phyloP scores from a whole-genome alignment of 2,888 invertebrate genomes.

The Plagodis dolabraria region DNA sequence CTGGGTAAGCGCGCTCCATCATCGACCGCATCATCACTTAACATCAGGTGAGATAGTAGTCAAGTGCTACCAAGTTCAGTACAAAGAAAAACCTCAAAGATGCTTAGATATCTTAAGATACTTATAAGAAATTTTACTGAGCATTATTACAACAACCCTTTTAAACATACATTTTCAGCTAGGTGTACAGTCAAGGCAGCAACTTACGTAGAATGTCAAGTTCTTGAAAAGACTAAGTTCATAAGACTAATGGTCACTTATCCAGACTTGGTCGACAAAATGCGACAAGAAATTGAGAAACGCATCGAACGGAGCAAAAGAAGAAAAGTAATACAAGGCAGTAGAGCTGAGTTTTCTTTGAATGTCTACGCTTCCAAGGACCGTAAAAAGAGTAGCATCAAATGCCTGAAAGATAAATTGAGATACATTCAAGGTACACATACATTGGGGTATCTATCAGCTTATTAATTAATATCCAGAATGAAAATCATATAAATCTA shows the following conservation, averaged over 20 bases:
- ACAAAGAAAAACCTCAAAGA: no score
- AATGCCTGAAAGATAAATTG: constrained; percentile 77
- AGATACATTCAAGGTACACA: constrained; percentile 70
- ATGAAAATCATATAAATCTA: no score
- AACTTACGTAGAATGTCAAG: constrained; percentile 81
- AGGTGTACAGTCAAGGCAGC: constrained; percentile 81
- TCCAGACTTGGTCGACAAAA: constrained; percentile 66
- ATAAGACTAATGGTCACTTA: constrained; percentile 77
- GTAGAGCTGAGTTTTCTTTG: constrained; percentile 53
- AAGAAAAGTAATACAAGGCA: constrained; percentile 52
- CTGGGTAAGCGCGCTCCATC: no score
- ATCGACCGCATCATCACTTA: no score
- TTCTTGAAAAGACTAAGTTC: constrained; percentile 77
- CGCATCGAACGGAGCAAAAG: constrained; percentile 58
- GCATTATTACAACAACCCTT: no score
- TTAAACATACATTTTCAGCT: constrained; percentile 50
- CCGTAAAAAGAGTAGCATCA: constrained; percentile 76
- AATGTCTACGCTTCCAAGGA: constrained; percentile 77
- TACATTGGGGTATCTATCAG: background rate
- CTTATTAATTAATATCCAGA: no score
- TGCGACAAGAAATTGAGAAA: constrained; percentile 62
- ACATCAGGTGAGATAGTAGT: no score
- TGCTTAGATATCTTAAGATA: no score
- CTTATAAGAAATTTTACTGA: no score
- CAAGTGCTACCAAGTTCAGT: no score